Base-by-base conservation (phyloP, 2,797 vertebrate genomes). In the Kryptopterus vitreolus region DNA sequence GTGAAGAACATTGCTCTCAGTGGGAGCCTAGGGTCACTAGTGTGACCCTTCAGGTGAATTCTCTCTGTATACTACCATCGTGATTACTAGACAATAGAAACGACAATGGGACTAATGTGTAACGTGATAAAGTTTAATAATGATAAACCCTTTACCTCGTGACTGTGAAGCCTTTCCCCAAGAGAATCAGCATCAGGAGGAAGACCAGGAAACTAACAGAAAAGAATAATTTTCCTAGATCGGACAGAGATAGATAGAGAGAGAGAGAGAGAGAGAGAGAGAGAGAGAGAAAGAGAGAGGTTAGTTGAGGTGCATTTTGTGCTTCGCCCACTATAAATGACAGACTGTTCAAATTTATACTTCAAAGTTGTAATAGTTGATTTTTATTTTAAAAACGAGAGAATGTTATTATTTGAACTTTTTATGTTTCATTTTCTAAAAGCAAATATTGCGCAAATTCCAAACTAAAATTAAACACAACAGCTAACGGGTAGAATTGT, bases 131-230 rank as follows among this genome's bases (percentile, higher is more conserved):
- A 61, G 26, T 13, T 31, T 53, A 63, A 43, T 43, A 10, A 43
- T 43, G 38, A 7, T 43, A 43, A 48, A 26, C n/a, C 20, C 62
- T 53, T 66, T 79, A 95, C 94, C 96, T 96, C 88, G 96, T 98
- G 89, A 98, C 96, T 12, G 96, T 98, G 91, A 98, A 98, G 85
- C 96, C 96, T 92, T 98, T 98, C 70, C 95, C 95, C 90, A 97
- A 89, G 76, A 97, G 90, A 82, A 97, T 96, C 82, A 97, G 93
- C 94, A 96, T 95, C 85, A 97, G 93, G 62, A 97, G 92, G 90
- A 98, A 98, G 88, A 96, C 92, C 90, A 98, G 90, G 91, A 96
- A 98, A 88, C 95, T 97, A 90, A 95, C 91, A 31, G 96, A 98
- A 93, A 97, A 97, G 81, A 98, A 92, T 89, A 97, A 93, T 92